Conservation (phyloP, 2,888 invertebrate genomes). For the Pteria penguin region DNA sequence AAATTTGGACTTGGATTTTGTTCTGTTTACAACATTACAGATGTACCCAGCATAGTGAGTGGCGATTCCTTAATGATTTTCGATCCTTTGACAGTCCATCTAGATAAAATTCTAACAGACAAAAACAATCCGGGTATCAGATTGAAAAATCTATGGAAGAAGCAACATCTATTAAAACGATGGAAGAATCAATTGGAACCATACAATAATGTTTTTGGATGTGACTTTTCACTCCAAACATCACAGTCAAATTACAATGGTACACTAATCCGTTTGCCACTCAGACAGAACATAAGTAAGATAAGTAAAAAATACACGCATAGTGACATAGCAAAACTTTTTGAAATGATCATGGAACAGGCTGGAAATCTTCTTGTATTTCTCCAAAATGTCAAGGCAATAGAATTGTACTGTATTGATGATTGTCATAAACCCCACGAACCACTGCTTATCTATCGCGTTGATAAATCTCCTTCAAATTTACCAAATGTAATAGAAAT, state of each 20-base stretch:
- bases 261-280: constrained; percentile 76
- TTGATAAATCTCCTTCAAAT: too few relatives aligned
- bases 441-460: too few relatives aligned
- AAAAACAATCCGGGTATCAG: constrained; percentile 63
- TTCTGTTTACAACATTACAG: constrained; percentile 73
- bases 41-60: constrained; percentile 74
- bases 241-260: constrained; percentile 52
- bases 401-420: constrained; percentile 69
- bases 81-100: constrained; percentile 71
- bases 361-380: constrained; percentile 74
- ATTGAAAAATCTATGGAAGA: constrained; percentile 56
- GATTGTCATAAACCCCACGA: too few relatives aligned
- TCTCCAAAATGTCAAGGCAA: constrained; percentile 71
- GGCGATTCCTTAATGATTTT: constrained; percentile 70
- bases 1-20: constrained; percentile 75
- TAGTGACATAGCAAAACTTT: constrained; percentile 63
- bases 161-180: constrained; percentile 56
- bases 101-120: constrained; percentile 46
- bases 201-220: constrained; percentile 69
- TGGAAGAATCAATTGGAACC: constrained; percentile 73
- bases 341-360: constrained; percentile 64
- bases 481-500: too few relatives aligned
- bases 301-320: constrained; percentile 53
- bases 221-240: constrained; percentile 36
- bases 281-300: constrained; percentile 70